phyloP scores from a whole-genome alignment of 2,797 vertebrate genomes.

The Coranthus polyacanthus region DNA sequence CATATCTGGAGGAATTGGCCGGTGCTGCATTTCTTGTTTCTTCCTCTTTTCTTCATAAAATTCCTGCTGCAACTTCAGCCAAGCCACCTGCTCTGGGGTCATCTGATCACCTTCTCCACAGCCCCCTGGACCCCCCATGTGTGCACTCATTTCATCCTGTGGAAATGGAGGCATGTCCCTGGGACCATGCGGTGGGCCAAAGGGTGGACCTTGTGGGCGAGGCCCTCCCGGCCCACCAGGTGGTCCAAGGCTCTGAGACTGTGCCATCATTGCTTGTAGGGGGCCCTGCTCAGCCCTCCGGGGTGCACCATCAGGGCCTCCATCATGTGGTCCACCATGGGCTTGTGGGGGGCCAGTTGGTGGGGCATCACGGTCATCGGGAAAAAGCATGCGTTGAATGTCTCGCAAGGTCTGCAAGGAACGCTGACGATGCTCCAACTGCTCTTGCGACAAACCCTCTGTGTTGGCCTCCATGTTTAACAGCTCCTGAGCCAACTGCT shows the following conservation, averaged over 20 bases:
- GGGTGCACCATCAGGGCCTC: slow-evolving; percentile 84
- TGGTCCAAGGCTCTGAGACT: slow-evolving; percentile 97
- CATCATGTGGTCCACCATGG: slow-evolving; percentile 80
- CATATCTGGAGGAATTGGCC: slow-evolving; percentile 96
- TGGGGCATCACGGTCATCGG: slow-evolving; percentile 91
- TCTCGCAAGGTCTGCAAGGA: slow-evolving; percentile 91
- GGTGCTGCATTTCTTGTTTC: slow-evolving; percentile 98
- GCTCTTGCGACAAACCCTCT: slow-evolving; percentile 97
- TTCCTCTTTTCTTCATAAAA: slow-evolving; percentile 98
- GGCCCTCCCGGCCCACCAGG: slow-evolving; percentile 89
- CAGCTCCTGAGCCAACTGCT: slow-evolving; percentile 90
- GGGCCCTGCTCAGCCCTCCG: slow-evolving; percentile 91
- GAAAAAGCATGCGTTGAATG: slow-evolving; percentile 99
- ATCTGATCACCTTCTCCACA: slow-evolving; percentile 95
- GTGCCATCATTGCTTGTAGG: slow-evolving; percentile 98
- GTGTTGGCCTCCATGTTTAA: slow-evolving; percentile 95
- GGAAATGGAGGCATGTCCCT: slow-evolving; percentile 95
- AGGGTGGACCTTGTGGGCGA: slow-evolving; percentile 92
- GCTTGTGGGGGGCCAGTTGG: slow-evolving; percentile 76
- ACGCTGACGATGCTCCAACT: slow-evolving; percentile 86
- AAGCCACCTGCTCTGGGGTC: slow-evolving; percentile 98
- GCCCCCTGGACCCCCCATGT: slow-evolving; percentile 89
- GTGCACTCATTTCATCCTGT: slow-evolving; percentile 95
- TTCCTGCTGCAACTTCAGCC: slow-evolving; percentile 98
- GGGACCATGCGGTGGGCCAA: slow-evolving; percentile 92